Base-by-base conservation (phyloP, 1,140 invertebrate species). In the Drosophila virilis region DNA sequence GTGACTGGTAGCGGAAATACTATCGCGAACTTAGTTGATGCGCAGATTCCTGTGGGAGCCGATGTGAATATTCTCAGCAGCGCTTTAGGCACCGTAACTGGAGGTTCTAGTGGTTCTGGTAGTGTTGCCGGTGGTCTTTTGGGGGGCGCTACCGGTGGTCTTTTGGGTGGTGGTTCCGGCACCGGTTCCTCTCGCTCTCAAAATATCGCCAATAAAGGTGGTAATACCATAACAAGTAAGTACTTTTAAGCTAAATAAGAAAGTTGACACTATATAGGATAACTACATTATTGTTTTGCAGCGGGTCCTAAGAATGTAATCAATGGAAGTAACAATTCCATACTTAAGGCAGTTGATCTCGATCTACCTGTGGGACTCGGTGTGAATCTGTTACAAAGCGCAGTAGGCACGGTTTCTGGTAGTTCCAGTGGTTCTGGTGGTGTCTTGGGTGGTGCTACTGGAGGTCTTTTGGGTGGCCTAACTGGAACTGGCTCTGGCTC, bases 161-260 rank as follows among this genome's bases (percentile, higher is more conserved):
- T 51, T n/a, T 7, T 9, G 13, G 43, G 22, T 28, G 22, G 22
- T 28, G 22, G 22, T 28, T 28, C 22, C 22, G 22, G 22, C 3
- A 7, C 46, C 6, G 9, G 45, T 6, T 15, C 17, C 45, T 8
- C 45, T 43, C n/a, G 42, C 7, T n/a, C n/a, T 15, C 51, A 37
- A 12, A 37, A 37, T 28, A 55, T 55, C 8, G 52, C 33, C 2
- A 52, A 52, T 33, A 35, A 52, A 17, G 50, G 50, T 37, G 50
- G 50, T n/a, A 52, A 52, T 9, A 54, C 33, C 13, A 15, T 52
- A 12, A 52, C 12, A 8, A 35, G 50, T 52, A 37, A 52, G 50
- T 52, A 6, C 12, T 1, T 15, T 13, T 5, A 28, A 28, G 22
- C 22, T 5, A 5, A 28, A 28, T 28, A 28, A 28, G 22, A 28